Evolutionary conservation across 2,797 vertebrate genomes (phyloP).

Genomic region (Myotis myotis): DNA sequence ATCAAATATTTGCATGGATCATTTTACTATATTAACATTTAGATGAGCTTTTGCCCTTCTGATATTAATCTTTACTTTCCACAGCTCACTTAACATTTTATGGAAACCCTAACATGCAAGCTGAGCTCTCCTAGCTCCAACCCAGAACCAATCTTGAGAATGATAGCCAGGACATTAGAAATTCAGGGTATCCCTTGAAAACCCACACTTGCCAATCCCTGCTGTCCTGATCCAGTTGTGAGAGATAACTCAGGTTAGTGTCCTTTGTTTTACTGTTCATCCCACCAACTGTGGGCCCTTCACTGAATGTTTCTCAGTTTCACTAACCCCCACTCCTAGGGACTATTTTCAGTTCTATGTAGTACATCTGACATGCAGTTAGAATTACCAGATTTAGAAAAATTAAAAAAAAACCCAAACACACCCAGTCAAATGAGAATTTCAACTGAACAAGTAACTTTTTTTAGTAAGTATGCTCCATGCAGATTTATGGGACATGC

Average conservation of each 20-base stretch:
- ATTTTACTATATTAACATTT: background rate
- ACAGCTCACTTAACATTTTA: background rate
- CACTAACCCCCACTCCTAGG: background rate
- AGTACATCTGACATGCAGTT: background rate
- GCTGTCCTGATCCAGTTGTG: background rate
- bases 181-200: background rate
- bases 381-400: background rate
- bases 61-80: background rate
- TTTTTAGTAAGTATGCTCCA: background rate
- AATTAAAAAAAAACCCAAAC: background rate
- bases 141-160: background rate
- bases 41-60: background rate
- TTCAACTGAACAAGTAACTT: background rate
- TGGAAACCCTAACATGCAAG: background rate
- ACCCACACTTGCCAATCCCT: background rate
- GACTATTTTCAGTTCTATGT: background rate
- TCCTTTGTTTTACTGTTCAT: background rate
- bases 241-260: background rate
- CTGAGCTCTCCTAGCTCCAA: background rate
- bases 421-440: background rate
- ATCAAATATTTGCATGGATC: background rate
- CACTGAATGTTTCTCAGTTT: background rate
- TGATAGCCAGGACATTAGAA: background rate
- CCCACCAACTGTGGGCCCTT: background rate
- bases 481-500: background rate